Evolutionary conservation across 1,140 invertebrate species (phyloP), one percentile per base, ranked within the genome.

Genomic region (Mya arenaria): DNA sequence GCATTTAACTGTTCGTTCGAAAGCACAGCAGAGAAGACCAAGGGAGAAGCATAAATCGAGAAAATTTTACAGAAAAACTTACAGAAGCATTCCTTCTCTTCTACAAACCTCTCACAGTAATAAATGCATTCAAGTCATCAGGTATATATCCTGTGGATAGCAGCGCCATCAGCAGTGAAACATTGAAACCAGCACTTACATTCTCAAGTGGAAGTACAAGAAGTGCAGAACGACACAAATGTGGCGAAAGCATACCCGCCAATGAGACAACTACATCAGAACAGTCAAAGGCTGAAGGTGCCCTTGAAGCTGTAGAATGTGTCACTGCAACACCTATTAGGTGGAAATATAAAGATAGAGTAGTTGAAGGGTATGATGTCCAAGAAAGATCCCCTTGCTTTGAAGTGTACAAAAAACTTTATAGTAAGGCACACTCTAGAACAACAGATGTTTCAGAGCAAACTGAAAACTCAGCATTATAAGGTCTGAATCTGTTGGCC

Each of bases 41-140:
- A 15, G 66, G 52, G 23, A 32, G 4, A 48, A 36, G 23, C 32
- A 72, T 80, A 17, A 37, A 28, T 2, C 32, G 58, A 36, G 36
- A 25, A 41, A 72, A 56, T 10, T 80, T 80, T 72, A n/a, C 77
- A 15, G 65, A 44, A 55, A 80, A 80, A 30, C 23, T 80, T 1
- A 69, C 30, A 25, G 66, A 80, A 34, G 63, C 66, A 58, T 80
- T 71, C 28, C 0, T 58, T 10, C 19, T 36, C 0, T 80, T 80
- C 48, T 80, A 71, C 30, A 80, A 80, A 63, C 66, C 77, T 37
- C 56, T 44, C 25, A 80, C 52, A 25, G 66, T 80, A 13, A 80
- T 80, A 5, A 80, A 80, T 62, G 37, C 0, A 15, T 80, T 80
- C 28, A 55, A 36, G 30, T 72, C 69, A 41, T 68, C 65, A 3